These are phyloP conservation scores for Neodiprion lecontei DNA, from an alignment of 1,140 invertebrate species.

Conservation along the genomic window DNA sequence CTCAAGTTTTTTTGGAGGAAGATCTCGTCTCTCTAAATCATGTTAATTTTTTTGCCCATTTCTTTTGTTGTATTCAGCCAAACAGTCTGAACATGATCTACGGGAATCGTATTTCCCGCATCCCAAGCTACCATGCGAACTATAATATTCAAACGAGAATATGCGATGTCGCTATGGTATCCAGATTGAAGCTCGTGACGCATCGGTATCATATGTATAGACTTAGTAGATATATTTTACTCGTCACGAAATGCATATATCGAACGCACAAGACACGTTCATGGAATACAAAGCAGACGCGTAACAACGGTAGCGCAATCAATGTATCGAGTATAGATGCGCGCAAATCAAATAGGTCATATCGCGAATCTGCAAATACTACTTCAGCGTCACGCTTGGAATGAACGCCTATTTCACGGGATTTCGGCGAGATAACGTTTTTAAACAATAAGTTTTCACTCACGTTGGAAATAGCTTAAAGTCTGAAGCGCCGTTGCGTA, in stretches of 20 bases:
- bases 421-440: no score
- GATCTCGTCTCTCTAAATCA: not conserved
- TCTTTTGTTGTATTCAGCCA: not conserved
- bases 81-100: not conserved
- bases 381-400: no score
- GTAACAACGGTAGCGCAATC: constrained; percentile 12
- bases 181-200: no score
- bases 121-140: not conserved
- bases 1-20: no score
- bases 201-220: no score
- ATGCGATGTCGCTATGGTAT: not conserved
- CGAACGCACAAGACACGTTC: constrained; percentile 22
- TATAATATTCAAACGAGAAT: constrained; percentile 5
- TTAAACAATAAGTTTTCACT: no score
- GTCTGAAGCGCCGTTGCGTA: no score
- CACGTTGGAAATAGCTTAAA: no score
- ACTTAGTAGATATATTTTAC: not conserved
- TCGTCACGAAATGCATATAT: not conserved
- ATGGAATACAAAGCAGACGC: constrained; percentile 28
- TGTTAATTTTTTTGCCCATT: not conserved
- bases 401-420: no score
- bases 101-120: not conserved
- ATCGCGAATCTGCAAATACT: not conserved
- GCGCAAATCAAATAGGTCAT: not conserved
- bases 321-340: not conserved